Evolutionary conservation across 2,113 vertebrate species (phyloP), one percentile per base, ranked within the genome.

Genomic region (Tursiops truncatus): DNA sequence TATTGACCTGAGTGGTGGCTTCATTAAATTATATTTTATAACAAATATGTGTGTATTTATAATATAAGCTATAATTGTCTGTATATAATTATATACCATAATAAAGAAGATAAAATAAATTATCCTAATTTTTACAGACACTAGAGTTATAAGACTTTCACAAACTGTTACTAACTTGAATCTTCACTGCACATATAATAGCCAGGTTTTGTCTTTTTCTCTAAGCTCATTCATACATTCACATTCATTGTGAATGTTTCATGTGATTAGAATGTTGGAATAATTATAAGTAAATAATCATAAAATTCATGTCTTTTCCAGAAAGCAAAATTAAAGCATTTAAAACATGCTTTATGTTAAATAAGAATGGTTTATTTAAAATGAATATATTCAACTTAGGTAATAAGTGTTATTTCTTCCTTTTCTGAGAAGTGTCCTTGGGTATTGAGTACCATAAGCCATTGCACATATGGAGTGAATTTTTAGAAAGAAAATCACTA

Each of bases 401-500:
- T 86, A 93, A n/a, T 87, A 68, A 25, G n/a, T 70, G 1, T 23
- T 92, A 70, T 93, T 92, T 88, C 53, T 93, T 93, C 60, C 50
- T 60, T 71, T n/a, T 87, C 91, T 82, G 68, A 95, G 65, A 80
- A 44, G 38, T 88, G 44, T 97, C 96, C 93, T 95, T 96, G 83
- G 23, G 18, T 83, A 81, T 53, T 84, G 93, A 86, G 26, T 84
- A 93, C 28, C 31, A 77, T 77, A 92, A 96, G 92, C 47, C 12
- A 18, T 44, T 96, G 63, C 62, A 86, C 92, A 97, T 97, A 90
- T 94, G 95, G 85, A 68, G 58, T 89, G 53, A 94, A 95, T 96
- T 97, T 98, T 89, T 93, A 90, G 53, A 93, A 47, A 90, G 79
- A 97, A 97, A 97, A 97, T 97, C 50, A 82, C 76, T 94, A 97